A percentile compares a stretch with the other conserved stretches of the same genome.
Evolutionary conservation across 2,888 invertebrate species (phyloP).

Genomic region (Hemicrepidius hirtus): DNA sequence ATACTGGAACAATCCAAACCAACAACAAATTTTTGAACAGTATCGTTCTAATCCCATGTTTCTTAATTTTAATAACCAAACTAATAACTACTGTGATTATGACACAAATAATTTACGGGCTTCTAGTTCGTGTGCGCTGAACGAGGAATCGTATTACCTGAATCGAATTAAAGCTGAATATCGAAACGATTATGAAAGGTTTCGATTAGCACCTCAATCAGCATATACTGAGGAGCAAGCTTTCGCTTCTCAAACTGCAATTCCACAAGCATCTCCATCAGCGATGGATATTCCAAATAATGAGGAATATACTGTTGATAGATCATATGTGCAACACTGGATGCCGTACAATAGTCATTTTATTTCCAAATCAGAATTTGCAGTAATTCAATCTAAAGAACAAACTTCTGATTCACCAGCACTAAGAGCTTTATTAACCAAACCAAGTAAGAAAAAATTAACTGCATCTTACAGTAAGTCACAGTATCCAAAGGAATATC

Average conservation of each 20-base stretch:
- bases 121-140: constrained; percentile 30
- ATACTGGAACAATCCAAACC: constrained; percentile 63
- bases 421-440: constrained; percentile 76
- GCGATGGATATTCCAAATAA: neutral
- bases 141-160: constrained; percentile 24
- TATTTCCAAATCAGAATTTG: neutral
- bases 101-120: constrained; percentile 13
- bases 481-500: neutral
- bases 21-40: constrained; percentile 47
- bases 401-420: constrained; percentile 72
- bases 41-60: constrained; percentile 35
- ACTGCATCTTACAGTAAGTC: constrained; percentile 55
- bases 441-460: constrained; percentile 68
- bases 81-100: constrained; percentile 30
- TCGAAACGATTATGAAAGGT: constrained; percentile 22
- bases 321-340: constrained; percentile 37
- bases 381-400: neutral
- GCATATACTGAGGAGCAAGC: neutral
- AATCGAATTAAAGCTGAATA: constrained; percentile 31
- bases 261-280: constrained; percentile 8
- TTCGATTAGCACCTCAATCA: neutral
- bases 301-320: constrained; percentile 9
- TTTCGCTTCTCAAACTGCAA: neutral
- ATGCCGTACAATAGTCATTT: constrained; percentile 10
- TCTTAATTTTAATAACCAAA: constrained; percentile 28